Conservation (phyloP, 2,113 vertebrate species). For the Carlito syrichta region DNA sequence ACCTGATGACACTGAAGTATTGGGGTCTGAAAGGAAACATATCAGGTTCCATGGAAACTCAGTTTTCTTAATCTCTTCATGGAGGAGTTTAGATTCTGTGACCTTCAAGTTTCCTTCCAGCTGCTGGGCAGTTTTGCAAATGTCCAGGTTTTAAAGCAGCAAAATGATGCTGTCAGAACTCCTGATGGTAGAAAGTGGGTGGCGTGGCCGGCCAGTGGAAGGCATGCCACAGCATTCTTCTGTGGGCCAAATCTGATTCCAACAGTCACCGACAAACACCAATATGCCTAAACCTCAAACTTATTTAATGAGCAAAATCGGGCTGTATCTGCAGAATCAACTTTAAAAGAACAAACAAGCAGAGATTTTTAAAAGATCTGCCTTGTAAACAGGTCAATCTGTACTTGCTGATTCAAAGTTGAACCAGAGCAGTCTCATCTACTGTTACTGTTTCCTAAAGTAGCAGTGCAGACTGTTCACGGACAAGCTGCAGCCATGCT, state of each 20-base stretch:
- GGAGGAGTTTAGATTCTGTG: not conserved
- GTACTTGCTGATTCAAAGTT: not conserved
- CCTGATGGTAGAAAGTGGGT: not conserved
- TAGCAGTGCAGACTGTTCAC: not conserved
- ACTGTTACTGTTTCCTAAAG: not conserved
- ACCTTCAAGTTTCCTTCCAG: not conserved
- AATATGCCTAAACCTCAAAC: not conserved
- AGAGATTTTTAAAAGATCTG: not conserved
- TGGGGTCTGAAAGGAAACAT: not conserved
- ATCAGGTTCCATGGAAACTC: not conserved
- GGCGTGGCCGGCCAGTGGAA: not conserved
- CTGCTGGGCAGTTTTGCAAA: not conserved
- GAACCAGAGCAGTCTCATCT: not conserved
- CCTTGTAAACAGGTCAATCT: not conserved
- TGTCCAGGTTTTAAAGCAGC: not conserved
- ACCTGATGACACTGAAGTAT: fast-evolving
- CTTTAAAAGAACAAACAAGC: not conserved
- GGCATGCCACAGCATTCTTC: not conserved
- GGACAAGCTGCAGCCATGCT: not conserved
- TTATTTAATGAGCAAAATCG: not conserved
- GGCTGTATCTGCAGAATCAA: not conserved
- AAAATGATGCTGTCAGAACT: not conserved
- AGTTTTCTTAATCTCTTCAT: not conserved
- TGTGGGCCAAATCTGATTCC: not conserved
- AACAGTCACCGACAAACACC: not conserved